Conservation (phyloP, 2,797 vertebrate genomes). For the Gambelia wislizenii region DNA sequence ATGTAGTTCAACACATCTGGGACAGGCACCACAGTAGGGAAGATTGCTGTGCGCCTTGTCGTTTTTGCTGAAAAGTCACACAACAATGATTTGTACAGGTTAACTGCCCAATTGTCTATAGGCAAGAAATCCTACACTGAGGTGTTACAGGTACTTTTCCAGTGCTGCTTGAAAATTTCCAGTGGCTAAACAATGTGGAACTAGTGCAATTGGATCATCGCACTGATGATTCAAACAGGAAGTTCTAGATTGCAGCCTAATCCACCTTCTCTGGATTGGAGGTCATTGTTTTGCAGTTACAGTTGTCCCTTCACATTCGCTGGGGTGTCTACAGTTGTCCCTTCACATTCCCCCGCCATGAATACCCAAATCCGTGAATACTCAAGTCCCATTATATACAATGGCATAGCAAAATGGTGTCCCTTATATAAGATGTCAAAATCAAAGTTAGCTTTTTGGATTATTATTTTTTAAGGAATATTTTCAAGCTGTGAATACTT, state of each 20-base stretch:
- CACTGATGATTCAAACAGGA: neutral
- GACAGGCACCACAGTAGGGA: neutral
- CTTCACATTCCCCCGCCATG: no score
- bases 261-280: neutral
- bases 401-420: no score
- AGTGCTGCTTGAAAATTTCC: constrained; percentile 3
- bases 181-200: neutral
- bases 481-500: no score
- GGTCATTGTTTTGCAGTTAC: neutral
- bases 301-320: no score
- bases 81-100: neutral
- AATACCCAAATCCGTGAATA: no score
- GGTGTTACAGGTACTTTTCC: constrained; percentile 9
- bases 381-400: no score
- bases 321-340: no score
- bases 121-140: neutral
- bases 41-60: no score
- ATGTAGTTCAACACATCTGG: neutral
- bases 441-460: no score
- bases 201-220: neutral
- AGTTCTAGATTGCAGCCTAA: neutral
- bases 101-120: neutral
- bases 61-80: neutral
- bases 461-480: no score
- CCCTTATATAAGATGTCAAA: no score